Conservation (phyloP, 1,140 invertebrate species). For the Eupeodes corollae region DNA sequence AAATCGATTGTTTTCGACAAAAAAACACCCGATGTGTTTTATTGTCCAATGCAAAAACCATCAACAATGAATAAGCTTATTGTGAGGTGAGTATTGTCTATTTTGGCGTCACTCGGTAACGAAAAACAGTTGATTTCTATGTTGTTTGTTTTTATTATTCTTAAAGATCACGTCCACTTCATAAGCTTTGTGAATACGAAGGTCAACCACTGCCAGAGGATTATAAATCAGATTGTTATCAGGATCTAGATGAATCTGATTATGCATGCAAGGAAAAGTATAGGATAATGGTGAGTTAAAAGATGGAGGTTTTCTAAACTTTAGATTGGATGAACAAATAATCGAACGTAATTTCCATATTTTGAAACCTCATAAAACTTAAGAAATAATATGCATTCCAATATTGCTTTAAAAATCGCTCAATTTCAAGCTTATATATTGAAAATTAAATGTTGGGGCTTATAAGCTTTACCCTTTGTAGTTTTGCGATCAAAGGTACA, state of each 20-base stretch:
- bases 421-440: no score
- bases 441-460: no score
- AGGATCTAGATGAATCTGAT: slow-evolving; percentile 67
- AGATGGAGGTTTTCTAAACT: no score
- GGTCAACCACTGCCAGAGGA: slow-evolving; percentile 57
- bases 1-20: slow-evolving; percentile 75
- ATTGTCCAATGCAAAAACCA: slow-evolving; percentile 67
- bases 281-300: slow-evolving; percentile 59
- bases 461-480: no score
- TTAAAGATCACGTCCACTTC: slow-evolving; percentile 51
- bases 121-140: neutral
- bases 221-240: slow-evolving; percentile 71
- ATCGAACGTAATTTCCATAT: no score
- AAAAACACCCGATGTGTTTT: slow-evolving; percentile 72
- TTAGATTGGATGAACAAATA: no score
- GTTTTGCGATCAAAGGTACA: no score
- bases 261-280: slow-evolving; percentile 75
- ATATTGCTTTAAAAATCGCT: no score
- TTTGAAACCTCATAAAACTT: no score
- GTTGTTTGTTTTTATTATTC: neutral
- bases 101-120: neutral
- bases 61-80: slow-evolving; percentile 57
- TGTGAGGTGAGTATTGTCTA: slow-evolving; percentile 39
- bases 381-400: no score
- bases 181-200: slow-evolving; percentile 64